phyloP scores from a whole-genome alignment of 2,797 vertebrate genomes.

The Sorex maritimensis region DNA sequence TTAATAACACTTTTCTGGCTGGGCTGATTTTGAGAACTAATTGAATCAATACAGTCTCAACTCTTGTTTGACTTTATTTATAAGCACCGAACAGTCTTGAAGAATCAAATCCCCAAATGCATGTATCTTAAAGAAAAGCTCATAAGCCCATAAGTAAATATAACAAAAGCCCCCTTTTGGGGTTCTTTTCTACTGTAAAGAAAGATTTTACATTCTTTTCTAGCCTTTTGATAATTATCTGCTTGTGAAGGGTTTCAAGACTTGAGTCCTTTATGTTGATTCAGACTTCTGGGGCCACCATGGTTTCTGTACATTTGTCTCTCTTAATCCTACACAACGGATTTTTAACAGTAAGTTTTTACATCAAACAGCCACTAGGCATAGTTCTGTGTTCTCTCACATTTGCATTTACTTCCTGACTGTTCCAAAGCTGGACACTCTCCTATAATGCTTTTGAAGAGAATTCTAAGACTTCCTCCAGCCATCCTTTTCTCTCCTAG shows the following conservation, averaged over 20 bases:
- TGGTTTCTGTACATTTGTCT: background rate
- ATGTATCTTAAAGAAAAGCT: slow-evolving; percentile 25
- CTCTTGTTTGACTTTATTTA: slow-evolving; percentile 13
- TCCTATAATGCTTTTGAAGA: slow-evolving; percentile 74
- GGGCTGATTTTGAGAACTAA: background rate
- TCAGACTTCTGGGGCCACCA: slow-evolving; percentile 32
- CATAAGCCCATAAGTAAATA: background rate
- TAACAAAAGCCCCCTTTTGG: background rate
- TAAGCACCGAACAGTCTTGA: slow-evolving; percentile 37
- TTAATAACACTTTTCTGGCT: background rate
- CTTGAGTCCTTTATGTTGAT: slow-evolving; percentile 38
- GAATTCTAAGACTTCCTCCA: slow-evolving; percentile 65
- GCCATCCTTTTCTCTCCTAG: slow-evolving; percentile 50
- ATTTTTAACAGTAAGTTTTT: slow-evolving; percentile 47
- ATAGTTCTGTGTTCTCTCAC: slow-evolving; percentile 41
- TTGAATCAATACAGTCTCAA: background rate
- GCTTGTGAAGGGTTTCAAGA: background rate
- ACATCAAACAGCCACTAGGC: slow-evolving; percentile 61
- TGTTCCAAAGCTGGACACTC: slow-evolving; percentile 44
- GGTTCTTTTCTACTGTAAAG: background rate
- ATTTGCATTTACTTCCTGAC: slow-evolving; percentile 67
- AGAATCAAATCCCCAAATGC: slow-evolving; percentile 36
- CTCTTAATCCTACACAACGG: slow-evolving; percentile 62
- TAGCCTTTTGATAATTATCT: background rate
- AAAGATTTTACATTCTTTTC: slow-evolving; percentile 20